Evolutionary conservation across 2,888 invertebrate genomes (phyloP).

Genomic region (Drosophila anceps): DNA sequence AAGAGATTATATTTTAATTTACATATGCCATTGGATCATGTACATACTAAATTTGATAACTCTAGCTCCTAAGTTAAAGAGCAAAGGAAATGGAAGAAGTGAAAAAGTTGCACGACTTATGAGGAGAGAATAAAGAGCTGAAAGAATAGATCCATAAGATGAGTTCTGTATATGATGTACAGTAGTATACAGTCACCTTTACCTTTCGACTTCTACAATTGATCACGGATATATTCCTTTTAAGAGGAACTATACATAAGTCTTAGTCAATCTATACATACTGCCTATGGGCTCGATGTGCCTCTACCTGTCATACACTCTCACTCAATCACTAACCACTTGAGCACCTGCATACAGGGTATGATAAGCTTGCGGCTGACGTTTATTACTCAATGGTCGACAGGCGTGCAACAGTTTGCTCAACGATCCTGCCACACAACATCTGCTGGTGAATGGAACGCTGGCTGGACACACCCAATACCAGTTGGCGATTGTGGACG

Average conservation of each 20-base stretch:
- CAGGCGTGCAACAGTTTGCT: constrained; percentile 90
- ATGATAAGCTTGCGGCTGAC: constrained; percentile 48
- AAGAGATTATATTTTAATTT: neutral
- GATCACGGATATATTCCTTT: too few species aligned
- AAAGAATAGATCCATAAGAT: neutral
- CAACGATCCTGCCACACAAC: constrained; percentile 88
- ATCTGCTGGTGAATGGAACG: constrained; percentile 84
- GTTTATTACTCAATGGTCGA: constrained; percentile 55
- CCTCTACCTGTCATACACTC: neutral
- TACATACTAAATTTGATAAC: neutral
- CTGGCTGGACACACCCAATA: constrained; percentile 76
- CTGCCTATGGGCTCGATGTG: neutral
- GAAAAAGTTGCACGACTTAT: too few species aligned
- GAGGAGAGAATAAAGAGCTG: too few species aligned
- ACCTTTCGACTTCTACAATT: too few species aligned
- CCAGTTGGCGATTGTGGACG: constrained; percentile 90
- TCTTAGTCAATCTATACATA: neutral
- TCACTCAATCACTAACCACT: neutral
- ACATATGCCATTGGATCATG: neutral
- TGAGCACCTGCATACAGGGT: neutral
- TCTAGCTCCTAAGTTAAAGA: too few species aligned
- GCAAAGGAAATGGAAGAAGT: too few species aligned
- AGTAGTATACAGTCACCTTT: too few species aligned
- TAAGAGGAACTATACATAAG: too few species aligned
- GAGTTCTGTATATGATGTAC: too few species aligned